phyloP scores from a whole-genome alignment of 2,888 invertebrate species.

The Coecobrya sp. region DNA sequence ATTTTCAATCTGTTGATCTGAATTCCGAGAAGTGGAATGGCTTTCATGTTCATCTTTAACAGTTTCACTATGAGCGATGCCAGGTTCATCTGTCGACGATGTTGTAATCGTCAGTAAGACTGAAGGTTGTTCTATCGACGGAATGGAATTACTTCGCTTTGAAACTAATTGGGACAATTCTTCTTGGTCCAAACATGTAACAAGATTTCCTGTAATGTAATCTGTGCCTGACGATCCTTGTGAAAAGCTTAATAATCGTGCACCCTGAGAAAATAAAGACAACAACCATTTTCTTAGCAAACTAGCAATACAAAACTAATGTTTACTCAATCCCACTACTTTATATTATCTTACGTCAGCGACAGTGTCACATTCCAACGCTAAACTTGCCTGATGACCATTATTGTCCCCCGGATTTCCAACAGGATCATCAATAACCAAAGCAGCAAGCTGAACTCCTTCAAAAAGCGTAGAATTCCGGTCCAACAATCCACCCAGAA shows the following conservation, averaged over 20 bases:
- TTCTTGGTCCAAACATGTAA: constrained; percentile 38
- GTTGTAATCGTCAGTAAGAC: constrained; percentile 45
- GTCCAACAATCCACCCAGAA: constrained; percentile 84
- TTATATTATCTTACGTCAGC: constrained; percentile 16
- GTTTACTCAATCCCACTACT: neutral
- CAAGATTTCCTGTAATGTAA: constrained; percentile 22
- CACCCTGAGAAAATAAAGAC: neutral
- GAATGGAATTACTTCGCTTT: neutral
- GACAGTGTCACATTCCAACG: neutral
- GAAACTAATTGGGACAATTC: constrained; percentile 20
- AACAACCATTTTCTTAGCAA: neutral
- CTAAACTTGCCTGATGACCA: neutral
- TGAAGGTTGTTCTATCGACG: constrained; percentile 31
- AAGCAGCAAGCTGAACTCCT: constrained; percentile 79
- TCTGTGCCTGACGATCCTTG: neutral
- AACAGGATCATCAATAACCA: constrained; percentile 72
- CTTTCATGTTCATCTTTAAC: neutral
- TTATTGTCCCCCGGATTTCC: neutral
- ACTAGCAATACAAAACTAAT: no score
- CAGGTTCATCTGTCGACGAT: neutral
- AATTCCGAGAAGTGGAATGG: neutral
- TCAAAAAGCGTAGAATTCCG: constrained; percentile 81
- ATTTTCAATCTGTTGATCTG: neutral
- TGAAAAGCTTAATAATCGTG: neutral
- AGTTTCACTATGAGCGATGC: neutral